These are phyloP conservation scores for Mesodorylaimus sp. DNA, from an alignment of 2,888 invertebrate genomes.

Conservation along the genomic window DNA sequence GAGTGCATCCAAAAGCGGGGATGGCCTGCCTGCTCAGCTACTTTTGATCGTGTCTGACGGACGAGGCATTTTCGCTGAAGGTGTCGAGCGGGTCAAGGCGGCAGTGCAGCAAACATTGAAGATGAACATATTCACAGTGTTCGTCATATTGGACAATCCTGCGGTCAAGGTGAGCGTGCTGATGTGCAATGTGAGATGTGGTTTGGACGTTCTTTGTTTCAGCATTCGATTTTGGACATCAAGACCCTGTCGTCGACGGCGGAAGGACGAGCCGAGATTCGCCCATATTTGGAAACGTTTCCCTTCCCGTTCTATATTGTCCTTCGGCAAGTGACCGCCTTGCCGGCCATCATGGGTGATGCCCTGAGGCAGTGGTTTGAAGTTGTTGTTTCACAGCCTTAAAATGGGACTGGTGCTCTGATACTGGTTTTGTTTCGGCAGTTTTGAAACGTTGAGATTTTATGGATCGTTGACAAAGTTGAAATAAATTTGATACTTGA, in stretches of 20 bases:
- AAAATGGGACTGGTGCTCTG: too few species aligned
- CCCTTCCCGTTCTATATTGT: conserved; percentile 96
- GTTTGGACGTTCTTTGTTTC: conserved; percentile 26
- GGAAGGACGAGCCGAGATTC: conserved; percentile 42
- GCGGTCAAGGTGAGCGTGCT: conserved; percentile 59
- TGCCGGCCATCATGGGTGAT: conserved; percentile 79
- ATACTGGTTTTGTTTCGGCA: too few species aligned
- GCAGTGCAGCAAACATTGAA: conserved; percentile 62
- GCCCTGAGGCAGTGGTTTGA: conserved; percentile 98
- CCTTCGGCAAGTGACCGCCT: conserved; percentile 61
- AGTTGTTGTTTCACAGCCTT: too few species aligned
- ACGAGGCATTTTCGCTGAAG: conserved; percentile 66
- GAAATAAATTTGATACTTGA: too few species aligned
- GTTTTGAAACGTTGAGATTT: too few species aligned
- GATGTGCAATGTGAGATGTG: neutral
- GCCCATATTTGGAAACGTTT: conserved; percentile 76
- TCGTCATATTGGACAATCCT: conserved; percentile 84
- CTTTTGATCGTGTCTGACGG: conserved; percentile 87
- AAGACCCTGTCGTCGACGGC: conserved; percentile 52
- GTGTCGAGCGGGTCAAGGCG: conserved; percentile 52
- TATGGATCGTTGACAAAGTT: too few species aligned
- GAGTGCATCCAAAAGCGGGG: neutral
- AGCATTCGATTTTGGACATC: conserved; percentile 79
- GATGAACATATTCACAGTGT: conserved; percentile 72
- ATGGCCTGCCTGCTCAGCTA: conserved; percentile 46